phyloP scores from a whole-genome alignment of 2,797 vertebrate species.

The Sebastes taczanowskii region DNA sequence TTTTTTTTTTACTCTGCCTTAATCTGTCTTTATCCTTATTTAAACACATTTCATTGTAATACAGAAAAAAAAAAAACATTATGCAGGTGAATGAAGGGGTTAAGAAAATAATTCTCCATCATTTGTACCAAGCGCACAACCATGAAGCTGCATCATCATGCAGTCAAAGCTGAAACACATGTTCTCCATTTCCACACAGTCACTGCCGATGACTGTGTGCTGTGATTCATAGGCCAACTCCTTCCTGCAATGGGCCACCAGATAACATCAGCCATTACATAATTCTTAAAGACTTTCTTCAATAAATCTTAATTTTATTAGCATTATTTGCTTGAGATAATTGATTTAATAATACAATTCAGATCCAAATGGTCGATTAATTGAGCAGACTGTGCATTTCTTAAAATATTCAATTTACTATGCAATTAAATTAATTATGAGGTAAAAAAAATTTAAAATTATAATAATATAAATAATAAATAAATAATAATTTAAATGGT shows the following conservation, averaged over 20 bases:
- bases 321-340: neutral
- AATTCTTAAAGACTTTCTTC: neutral
- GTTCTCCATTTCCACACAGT: conserved; percentile 80
- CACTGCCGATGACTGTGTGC: conserved; percentile 66
- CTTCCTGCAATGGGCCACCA: conserved; percentile 1
- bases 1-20: conserved; percentile 22
- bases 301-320: neutral
- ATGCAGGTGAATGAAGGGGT: conserved; percentile 67
- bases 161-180: conserved; percentile 87
- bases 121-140: conserved; percentile 32
- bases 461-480: accelerated
- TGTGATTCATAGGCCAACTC: conserved; percentile 6
- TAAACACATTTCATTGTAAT: conserved; percentile 34
- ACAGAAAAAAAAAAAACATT: conserved; percentile 28
- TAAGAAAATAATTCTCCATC: conserved; percentile 63
- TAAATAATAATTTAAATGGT: neutral
- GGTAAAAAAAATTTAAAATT: neutral
- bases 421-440: neutral
- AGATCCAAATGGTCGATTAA: neutral
- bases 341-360: neutral
- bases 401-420: neutral
- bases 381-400: neutral
- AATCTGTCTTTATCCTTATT: conserved; percentile 61
- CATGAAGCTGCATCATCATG: conserved; percentile 48
- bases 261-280: conserved; percentile 29